A percentile compares a stretch with the other conserved stretches of the same genome.
phyloP scores from a whole-genome alignment of 1,140 invertebrate genomes.

The Atopsyche davidsoni region DNA sequence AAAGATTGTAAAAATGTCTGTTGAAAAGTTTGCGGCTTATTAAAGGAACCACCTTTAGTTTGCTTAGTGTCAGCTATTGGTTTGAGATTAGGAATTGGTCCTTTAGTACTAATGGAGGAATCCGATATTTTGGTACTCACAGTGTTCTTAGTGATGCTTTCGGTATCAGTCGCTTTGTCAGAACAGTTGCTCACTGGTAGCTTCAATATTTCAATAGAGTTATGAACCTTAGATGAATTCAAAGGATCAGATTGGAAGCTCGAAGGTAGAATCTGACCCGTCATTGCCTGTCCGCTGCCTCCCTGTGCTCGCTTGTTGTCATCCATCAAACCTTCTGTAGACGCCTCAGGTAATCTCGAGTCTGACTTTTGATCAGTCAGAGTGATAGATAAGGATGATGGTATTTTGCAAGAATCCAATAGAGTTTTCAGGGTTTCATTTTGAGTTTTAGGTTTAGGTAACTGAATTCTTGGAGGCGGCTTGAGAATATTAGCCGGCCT shows the following conservation, averaged over 20 bases:
- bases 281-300: constrained; percentile 18
- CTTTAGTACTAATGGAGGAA: constrained; percentile 39
- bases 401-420: constrained; percentile 54
- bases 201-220: constrained; percentile 56
- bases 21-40: constrained; percentile 45
- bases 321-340: constrained; percentile 23
- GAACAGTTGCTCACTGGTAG: constrained; percentile 43
- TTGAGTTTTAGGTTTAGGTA: constrained; percentile 3
- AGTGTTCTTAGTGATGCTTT: constrained; percentile 33
- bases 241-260: constrained; percentile 31
- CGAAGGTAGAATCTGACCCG: constrained; percentile 5
- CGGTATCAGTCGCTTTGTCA: constrained; percentile 35
- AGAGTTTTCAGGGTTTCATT: constrained; percentile 42
- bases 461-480: too few species aligned
- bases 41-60: constrained; percentile 37
- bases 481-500: background rate
- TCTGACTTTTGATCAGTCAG: constrained; percentile 49
- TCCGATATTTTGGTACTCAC: constrained; percentile 28
- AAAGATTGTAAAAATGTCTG: constrained; percentile 48
- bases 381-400: constrained; percentile 54
- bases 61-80: constrained; percentile 46
- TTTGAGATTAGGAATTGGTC: constrained; percentile 48
- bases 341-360: constrained; percentile 31
- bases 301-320: constrained; percentile 18
- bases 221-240: constrained; percentile 50